These are phyloP conservation scores for Gavialis gangeticus DNA, from an alignment of 2,113 vertebrate species.

Conservation along the genomic window DNA sequence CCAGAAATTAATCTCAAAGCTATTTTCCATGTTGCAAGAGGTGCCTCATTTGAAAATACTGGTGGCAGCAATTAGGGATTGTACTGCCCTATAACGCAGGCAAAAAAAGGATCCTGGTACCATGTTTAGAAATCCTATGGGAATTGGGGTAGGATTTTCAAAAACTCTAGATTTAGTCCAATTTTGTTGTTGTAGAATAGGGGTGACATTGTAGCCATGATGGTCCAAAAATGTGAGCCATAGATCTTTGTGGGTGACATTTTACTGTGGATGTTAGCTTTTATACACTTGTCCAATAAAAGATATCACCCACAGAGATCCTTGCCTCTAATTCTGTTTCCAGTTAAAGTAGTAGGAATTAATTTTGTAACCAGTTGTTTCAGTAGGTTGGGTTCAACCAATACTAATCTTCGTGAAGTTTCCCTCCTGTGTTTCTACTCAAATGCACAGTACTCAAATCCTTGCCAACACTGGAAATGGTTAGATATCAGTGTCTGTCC, in stretches of 20 bases:
- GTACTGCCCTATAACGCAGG: conserved; percentile 54
- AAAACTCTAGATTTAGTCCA: conserved; percentile 35
- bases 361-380: no score
- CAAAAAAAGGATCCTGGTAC: conserved; percentile 49
- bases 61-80: conserved; percentile 62
- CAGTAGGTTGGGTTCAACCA: no score
- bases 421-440: rapidly evolving
- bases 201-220: neutral
- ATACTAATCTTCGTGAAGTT: neutral
- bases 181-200: neutral
- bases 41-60: conserved; percentile 66
- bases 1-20: conserved; percentile 75
- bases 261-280: no score
- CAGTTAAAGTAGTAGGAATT: no score
- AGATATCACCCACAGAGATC: no score
- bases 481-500: neutral
- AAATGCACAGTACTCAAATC: neutral
- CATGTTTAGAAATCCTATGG: neutral
- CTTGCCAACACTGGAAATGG: neutral
- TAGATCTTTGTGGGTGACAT: rapidly evolving
- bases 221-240: neutral
- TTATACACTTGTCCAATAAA: no score
- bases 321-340: no score
- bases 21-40: conserved; percentile 70
- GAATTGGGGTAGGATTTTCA: neutral